These are phyloP conservation scores for Amia ocellicauda DNA, from an alignment of 2,113 vertebrate genomes.

Conservation along the genomic window DNA sequence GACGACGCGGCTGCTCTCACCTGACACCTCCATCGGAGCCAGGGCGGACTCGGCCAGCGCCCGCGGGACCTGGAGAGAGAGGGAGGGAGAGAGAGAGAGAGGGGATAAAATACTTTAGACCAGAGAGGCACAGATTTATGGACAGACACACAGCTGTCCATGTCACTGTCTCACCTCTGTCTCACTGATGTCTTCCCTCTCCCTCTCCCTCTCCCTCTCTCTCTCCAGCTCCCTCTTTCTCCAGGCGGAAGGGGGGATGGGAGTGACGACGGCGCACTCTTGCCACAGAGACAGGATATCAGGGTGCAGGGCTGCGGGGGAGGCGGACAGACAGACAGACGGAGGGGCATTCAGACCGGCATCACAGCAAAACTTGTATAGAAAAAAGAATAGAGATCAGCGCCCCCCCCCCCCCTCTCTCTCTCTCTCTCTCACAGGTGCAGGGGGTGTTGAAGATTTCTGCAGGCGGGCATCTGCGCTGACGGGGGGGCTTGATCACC, in stretches of 20 bases:
- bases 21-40: constrained; percentile 42
- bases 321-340: not conserved
- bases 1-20: constrained; percentile 34
- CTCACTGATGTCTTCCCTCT: constrained; percentile 34
- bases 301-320: constrained; percentile 42
- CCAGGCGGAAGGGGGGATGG: not conserved
- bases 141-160: not conserved
- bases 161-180: constrained; percentile 39
- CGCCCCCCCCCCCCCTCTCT: too few relatives aligned
- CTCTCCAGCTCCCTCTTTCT: not conserved
- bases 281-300: constrained; percentile 53
- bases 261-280: constrained; percentile 28
- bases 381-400: too few relatives aligned
- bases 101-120: constrained; percentile 11
- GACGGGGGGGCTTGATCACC: constrained; percentile 36
- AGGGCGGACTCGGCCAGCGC: constrained; percentile 11
- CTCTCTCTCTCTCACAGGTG: constrained; percentile 49
- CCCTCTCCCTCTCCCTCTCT: constrained; percentile 29
- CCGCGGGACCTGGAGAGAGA: constrained; percentile 18
- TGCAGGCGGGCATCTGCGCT: constrained; percentile 29
- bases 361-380: not conserved
- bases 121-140: not conserved
- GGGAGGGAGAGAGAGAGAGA: not conserved
- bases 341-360: not conserved
- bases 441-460: constrained; percentile 60